phyloP scores from a whole-genome alignment of 2,888 invertebrate species.

The Cyrtodaria siliqua region DNA sequence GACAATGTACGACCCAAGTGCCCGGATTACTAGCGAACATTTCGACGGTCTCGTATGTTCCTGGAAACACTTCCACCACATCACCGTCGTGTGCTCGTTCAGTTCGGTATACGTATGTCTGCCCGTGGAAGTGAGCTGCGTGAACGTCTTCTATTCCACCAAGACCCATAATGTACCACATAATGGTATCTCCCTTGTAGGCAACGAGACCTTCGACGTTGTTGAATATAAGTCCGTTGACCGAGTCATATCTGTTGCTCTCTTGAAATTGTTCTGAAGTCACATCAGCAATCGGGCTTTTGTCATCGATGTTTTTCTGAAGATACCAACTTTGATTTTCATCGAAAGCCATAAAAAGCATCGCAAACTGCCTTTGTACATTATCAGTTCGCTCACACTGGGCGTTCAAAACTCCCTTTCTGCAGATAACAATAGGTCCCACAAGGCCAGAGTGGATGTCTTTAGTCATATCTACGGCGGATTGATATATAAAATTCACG shows the following conservation, averaged over 20 bases:
- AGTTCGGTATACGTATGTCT: conserved; percentile 60
- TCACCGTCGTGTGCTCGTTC: conserved; percentile 53
- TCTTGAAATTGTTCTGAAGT: conserved; percentile 55
- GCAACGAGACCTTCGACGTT: conserved; percentile 66
- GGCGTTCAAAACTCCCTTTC: conserved; percentile 56
- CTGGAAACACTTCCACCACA: conserved; percentile 70
- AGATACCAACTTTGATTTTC: conserved; percentile 79
- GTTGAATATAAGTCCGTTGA: conserved; percentile 71
- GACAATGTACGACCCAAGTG: conserved; percentile 71
- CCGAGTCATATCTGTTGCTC: conserved; percentile 70
- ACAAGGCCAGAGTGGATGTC: conserved; percentile 72
- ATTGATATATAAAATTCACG: conserved; percentile 74
- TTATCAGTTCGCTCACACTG: conserved; percentile 54
- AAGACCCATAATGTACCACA: conserved; percentile 72
- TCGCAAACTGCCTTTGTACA: conserved; percentile 75
- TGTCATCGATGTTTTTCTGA: conserved; percentile 71
- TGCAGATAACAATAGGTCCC: conserved; percentile 72
- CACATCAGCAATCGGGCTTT: conserved; percentile 50
- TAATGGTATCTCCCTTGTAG: conserved; percentile 59
- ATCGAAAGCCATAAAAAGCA: conserved; percentile 75
- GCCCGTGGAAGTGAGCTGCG: conserved; percentile 71
- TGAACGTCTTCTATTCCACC: conserved; percentile 69
- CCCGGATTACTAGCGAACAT: conserved; percentile 71
- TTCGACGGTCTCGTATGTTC: conserved; percentile 64
- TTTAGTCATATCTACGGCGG: conserved; percentile 68